Conservation (phyloP, 2,888 invertebrate genomes). For the Limnephilus auricula region DNA sequence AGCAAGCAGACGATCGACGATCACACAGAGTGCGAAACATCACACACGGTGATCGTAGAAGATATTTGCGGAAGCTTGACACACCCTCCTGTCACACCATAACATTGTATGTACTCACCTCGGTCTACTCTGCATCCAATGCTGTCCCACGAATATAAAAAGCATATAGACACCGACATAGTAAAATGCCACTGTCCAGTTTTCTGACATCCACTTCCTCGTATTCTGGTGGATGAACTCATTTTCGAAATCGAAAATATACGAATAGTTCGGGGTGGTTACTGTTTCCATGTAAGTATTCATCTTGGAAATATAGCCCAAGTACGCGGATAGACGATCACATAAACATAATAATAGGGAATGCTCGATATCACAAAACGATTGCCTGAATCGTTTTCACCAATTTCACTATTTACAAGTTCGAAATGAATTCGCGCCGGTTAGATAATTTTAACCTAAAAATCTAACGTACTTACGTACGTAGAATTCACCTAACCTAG, state of each 20-base stretch:
- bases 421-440: conserved; percentile 57
- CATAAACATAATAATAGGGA: conserved; percentile 46
- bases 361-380: conserved; percentile 50
- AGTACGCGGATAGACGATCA: conserved; percentile 66
- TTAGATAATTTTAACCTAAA: conserved; percentile 61
- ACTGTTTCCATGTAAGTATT: conserved; percentile 75
- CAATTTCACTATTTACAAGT: conserved; percentile 57
- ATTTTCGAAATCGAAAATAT: conserved; percentile 96
- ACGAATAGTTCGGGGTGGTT: conserved; percentile 92
- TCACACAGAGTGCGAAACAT: neutral
- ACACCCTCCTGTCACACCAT: conserved; percentile 49
- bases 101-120: conserved; percentile 73
- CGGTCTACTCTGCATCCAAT: conserved; percentile 94
- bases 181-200: conserved; percentile 97
- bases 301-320: conserved; percentile 75
- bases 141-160: conserved; percentile 94
- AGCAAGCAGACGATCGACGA: conserved; percentile 12
- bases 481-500: conserved; percentile 49
- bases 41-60: neutral
- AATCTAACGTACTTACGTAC: conserved; percentile 34
- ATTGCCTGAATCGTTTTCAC: conserved; percentile 50
- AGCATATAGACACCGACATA: conserved; percentile 94
- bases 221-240: conserved; percentile 94
- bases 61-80: conserved; percentile 42
- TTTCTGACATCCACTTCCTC: conserved; percentile 95